Base-by-base conservation (phyloP, 1,140 invertebrate genomes). In the Pseudomyrmex gracilis region DNA sequence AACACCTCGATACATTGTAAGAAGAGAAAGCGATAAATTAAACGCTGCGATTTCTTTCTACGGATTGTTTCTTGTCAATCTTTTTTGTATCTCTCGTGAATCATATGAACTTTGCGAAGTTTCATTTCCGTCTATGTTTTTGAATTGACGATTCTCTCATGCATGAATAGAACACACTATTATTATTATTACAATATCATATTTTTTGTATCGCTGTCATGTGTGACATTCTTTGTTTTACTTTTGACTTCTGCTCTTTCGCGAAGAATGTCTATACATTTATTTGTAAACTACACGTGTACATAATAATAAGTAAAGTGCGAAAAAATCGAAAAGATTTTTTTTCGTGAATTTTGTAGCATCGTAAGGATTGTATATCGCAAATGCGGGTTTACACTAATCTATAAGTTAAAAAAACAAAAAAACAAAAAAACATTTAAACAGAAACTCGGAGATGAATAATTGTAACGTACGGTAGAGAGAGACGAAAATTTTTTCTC, bases 231-330 rank as follows among this genome's bases (percentile, higher is more conserved):
- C 43, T 70, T 58, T 43, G 17, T 47, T 45, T 20, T 24, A 12
- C 43, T 70, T 66, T 58, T 34, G 10, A 43, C 58, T 70, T 80
- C 43, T 15, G 45, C 43, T 58, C 55, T 58, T 58, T 57, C n/a
- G 64, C 34, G 34, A 34, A 34, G 15, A 57, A 55, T 13, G n/a
- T 70, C 22, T 9, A 12, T 58, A 45, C 20, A 49, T 80, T 80
- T 80, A 80, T 17, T 71, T 71, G 7, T 80, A 60, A 24, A 80
- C 70, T 57, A 34, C 24, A 67, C 55, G 12, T 77, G 10, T 77
- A 53, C 15, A 55, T 12, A 45, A 53, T 34, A 63, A 34, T 34
- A 34, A 34, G 34, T 20, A 53, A 77, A 77, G 15, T 45, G 53
- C 43, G 43, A 20, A 34, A 43, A 58, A 47, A 70, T 24, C 53